phyloP scores from a whole-genome alignment of 2,888 invertebrate genomes.

The Slavum lentiscoides region DNA sequence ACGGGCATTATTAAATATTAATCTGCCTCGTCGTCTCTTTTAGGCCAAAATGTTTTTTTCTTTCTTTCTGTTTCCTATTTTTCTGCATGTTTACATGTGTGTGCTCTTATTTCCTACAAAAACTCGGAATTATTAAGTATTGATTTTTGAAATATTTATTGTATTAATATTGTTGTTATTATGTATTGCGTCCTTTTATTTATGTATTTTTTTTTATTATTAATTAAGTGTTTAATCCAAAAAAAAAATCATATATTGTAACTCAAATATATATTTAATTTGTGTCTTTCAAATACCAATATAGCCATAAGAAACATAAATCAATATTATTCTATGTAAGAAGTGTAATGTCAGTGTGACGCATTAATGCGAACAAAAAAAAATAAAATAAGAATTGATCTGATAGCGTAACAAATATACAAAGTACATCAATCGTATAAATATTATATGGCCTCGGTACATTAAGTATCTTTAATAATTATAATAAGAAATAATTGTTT shows the following conservation, averaged over 20 bases:
- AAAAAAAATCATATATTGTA: slow-evolving; percentile 1
- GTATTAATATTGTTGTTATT: slow-evolving; percentile 17
- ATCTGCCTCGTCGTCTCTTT: not conserved
- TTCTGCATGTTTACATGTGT: not conserved
- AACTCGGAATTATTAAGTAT: slow-evolving; percentile 1
- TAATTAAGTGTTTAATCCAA: not conserved
- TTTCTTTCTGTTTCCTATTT: slow-evolving; percentile 1
- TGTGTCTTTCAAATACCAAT: slow-evolving; percentile 22
- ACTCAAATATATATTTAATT: slow-evolving; percentile 12
- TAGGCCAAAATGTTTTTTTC: not conserved
- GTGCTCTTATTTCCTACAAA: slow-evolving; percentile 4
- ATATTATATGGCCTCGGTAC: not conserved
- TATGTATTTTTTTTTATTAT: slow-evolving; percentile 10
- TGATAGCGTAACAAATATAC: slow-evolving; percentile 5
- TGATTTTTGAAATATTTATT: slow-evolving; percentile 28
- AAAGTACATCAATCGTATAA: not conserved
- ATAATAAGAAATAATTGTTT: not conserved
- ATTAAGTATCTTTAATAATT: not conserved
- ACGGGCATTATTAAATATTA: not conserved
- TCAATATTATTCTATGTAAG: not conserved
- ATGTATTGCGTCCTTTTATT: not conserved
- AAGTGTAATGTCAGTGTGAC: not conserved
- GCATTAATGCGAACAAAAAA: not conserved
- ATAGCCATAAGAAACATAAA: not conserved
- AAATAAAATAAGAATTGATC: slow-evolving; percentile 18